Evolutionary conservation across 2,888 invertebrate species (phyloP).

Genomic region (Chalcosyrphus nemorum): DNA sequence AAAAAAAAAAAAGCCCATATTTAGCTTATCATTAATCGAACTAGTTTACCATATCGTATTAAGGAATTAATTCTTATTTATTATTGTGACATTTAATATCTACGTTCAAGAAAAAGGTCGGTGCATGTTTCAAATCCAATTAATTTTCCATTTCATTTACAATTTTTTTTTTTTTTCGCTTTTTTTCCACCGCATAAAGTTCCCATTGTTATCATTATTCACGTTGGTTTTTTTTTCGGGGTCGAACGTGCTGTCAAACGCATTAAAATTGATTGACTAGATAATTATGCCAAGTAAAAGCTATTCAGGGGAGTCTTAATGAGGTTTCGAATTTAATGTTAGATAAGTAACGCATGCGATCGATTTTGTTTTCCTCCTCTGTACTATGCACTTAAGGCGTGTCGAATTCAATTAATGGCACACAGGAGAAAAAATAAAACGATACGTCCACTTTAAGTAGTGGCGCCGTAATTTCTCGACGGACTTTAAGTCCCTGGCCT

Average conservation of each 20-base stretch:
- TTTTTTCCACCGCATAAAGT: neutral
- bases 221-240: constrained; percentile 10
- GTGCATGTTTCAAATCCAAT: constrained; percentile 25
- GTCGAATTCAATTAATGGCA: constrained; percentile 27
- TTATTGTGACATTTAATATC: constrained; percentile 14
- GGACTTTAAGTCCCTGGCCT: neutral
- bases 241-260: constrained; percentile 48
- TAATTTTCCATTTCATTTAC: constrained; percentile 30
- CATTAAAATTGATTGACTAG: constrained; percentile 62
- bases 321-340: constrained; percentile 21
- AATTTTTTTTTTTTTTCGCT: constrained; percentile 6
- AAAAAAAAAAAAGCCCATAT: neutral
- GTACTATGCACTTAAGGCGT: constrained; percentile 27
- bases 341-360: constrained; percentile 22
- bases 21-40: constrained; percentile 37
- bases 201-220: neutral
- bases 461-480: constrained; percentile 15
- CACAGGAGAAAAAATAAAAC: neutral
- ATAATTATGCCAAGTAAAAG: constrained; percentile 56
- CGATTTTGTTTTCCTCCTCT: neutral
- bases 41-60: constrained; percentile 28
- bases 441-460: neutral
- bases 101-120: neutral
- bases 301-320: constrained; percentile 37
- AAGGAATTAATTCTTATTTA: constrained; percentile 31